phyloP scores from a whole-genome alignment of 2,888 invertebrate genomes.

The Ryuthela nishihirai region DNA sequence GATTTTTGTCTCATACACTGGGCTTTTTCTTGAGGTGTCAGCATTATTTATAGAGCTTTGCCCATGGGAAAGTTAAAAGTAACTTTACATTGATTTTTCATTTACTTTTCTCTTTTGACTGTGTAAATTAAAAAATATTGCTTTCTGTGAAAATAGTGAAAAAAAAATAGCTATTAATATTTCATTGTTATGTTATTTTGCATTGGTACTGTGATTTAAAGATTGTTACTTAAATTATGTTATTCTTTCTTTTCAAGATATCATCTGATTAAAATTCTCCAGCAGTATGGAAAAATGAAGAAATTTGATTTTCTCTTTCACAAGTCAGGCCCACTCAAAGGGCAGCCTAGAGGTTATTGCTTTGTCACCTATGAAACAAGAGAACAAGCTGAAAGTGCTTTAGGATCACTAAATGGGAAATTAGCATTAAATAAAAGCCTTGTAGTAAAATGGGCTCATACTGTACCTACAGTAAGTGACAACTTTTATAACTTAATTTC shows the following conservation, averaged over 20 bases:
- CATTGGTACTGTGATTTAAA: too few relatives aligned
- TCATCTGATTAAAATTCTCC: constrained; percentile 92
- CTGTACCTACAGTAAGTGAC: constrained; percentile 25
- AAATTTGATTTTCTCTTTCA: constrained; percentile 95
- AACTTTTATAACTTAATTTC: background rate
- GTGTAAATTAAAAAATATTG: too few relatives aligned
- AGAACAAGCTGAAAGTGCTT: constrained; percentile 67
- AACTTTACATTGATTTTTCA: too few relatives aligned
- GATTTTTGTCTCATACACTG: too few relatives aligned
- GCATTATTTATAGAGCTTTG: too few relatives aligned
- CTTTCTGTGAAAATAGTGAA: too few relatives aligned
- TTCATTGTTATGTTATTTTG: too few relatives aligned
- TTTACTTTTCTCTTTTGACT: too few relatives aligned
- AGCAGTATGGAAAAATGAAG: constrained; percentile 87
- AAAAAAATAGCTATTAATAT: too few relatives aligned
- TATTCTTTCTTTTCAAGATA: constrained; percentile 45
- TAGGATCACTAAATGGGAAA: constrained; percentile 69
- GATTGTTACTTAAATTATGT: too few relatives aligned
- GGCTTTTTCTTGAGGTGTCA: too few relatives aligned
- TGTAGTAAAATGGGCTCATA: constrained; percentile 58
- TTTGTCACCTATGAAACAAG: constrained; percentile 75
- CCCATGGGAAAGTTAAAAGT: too few relatives aligned
- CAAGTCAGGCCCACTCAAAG: constrained; percentile 80
- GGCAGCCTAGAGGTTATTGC: constrained; percentile 88
- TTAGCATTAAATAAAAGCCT: constrained; percentile 69